A percentile compares a stretch with the other conserved stretches of the same genome.
Evolutionary conservation across 64 coral and sea anemone genomes (phyloP).

Genomic region (Catalaphyllia jardinei): DNA sequence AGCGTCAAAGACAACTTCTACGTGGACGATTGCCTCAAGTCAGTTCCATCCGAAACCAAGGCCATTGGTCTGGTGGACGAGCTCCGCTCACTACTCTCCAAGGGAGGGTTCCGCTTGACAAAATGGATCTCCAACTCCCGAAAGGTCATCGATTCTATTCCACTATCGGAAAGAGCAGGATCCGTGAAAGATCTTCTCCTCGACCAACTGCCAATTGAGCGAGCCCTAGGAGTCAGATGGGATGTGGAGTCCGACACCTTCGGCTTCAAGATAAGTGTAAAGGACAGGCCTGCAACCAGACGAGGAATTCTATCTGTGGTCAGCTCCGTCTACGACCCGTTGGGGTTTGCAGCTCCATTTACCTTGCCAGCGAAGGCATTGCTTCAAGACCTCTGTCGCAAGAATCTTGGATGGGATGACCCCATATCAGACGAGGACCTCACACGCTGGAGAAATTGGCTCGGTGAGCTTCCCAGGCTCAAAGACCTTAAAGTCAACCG

Average conservation of each 20-base stretch:
- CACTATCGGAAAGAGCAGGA: neutral
- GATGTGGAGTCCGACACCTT: neutral
- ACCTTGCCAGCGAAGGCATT: slow-evolving; percentile 1
- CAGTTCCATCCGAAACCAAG: neutral
- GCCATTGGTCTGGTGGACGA: neutral
- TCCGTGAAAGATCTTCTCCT: neutral
- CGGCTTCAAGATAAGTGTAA: slow-evolving; percentile 10
- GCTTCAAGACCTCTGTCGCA: slow-evolving; percentile 1
- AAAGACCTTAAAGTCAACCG: neutral
- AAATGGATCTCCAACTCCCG: slow-evolving; percentile 16
- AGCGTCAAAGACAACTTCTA: slow-evolving; percentile 14
- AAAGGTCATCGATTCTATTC: neutral
- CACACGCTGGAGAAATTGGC: slow-evolving; percentile 10
- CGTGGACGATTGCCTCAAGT: slow-evolving; percentile 28
- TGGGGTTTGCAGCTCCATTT: slow-evolving; percentile 16
- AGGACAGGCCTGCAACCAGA: slow-evolving; percentile 20
- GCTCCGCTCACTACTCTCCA: neutral
- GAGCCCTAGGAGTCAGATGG: neutral
- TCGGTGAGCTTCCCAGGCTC: neutral
- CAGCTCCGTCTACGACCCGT: slow-evolving; percentile 7
- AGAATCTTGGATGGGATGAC: slow-evolving; percentile 20
- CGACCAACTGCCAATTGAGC: neutral
- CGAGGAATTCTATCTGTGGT: slow-evolving; percentile 9
- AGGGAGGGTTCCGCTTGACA: slow-evolving; percentile 27
- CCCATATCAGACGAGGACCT: neutral